These are phyloP conservation scores for Empis stercorea DNA, from an alignment of 2,888 invertebrate genomes.

Conservation along the genomic window DNA sequence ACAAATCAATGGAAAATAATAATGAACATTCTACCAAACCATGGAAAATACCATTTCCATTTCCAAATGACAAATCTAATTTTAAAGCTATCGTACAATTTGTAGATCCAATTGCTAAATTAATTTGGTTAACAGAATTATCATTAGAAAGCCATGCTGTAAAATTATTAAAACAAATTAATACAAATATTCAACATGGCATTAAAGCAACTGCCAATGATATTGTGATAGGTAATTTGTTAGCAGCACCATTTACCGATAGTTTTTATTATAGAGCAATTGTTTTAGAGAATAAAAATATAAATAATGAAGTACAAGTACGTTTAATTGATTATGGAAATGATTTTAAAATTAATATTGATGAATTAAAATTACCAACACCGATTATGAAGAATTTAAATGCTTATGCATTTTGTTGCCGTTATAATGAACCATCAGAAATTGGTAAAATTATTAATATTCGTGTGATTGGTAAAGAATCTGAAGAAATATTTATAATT, in stretches of 20 bases:
- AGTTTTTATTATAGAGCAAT: slow-evolving; percentile 18
- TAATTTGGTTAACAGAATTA: slow-evolving; percentile 18
- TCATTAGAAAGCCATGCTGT: slow-evolving; percentile 14
- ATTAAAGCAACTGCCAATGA: slow-evolving; percentile 11
- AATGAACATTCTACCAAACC: slow-evolving; percentile 1
- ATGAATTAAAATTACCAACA: slow-evolving; percentile 15
- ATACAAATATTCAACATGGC: slow-evolving; percentile 13
- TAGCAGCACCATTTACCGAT: slow-evolving; percentile 16
- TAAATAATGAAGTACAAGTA: slow-evolving; percentile 11
- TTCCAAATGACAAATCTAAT: slow-evolving; percentile 8
- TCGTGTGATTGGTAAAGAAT: slow-evolving; percentile 10
- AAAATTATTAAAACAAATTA: slow-evolving; percentile 17
- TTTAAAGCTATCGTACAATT: slow-evolving; percentile 19
- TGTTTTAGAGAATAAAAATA: slow-evolving; percentile 7
- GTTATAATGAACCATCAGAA: slow-evolving; percentile 10
- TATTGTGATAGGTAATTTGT: slow-evolving; percentile 15
- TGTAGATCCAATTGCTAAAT: slow-evolving; percentile 6
- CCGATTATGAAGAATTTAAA: slow-evolving; percentile 20
- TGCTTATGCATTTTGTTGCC: slow-evolving; percentile 17
- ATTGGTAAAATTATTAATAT: slow-evolving; percentile 16
- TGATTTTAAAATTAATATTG: slow-evolving; percentile 12
- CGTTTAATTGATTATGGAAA: slow-evolving; percentile 21
- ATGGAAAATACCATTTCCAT: slow-evolving; percentile 15
- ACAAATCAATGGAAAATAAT: not conserved
- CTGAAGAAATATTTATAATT: slow-evolving; percentile 9